Evolutionary conservation across 2,888 invertebrate genomes (phyloP), one percentile per base, ranked within the genome.

Genomic region (Bellardia pandia): DNA sequence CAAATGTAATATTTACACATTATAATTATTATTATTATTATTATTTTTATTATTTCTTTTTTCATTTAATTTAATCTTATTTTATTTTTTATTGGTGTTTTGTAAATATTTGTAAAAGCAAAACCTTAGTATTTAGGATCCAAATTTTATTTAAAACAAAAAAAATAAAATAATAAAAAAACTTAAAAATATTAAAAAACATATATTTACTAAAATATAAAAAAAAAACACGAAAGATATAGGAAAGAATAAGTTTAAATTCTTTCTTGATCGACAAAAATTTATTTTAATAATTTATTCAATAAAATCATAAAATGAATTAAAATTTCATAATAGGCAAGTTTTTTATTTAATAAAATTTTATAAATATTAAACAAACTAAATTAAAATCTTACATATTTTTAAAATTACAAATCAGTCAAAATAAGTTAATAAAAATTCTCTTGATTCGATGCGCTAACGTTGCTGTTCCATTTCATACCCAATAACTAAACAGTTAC

Each of bases 61-160:
- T 74, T 75, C 30, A 30, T 76, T 77, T 77, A n/a, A 45, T 68
- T 90, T 90, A 11, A 62, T 33, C 37, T 37, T 37, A 37, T 82
- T 58, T 75, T 37, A 60, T 58, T 75, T 75, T 76, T 66, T 58
- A 60, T 83, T 90, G 89, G 90, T 90, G 91, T 92, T 90, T 90
- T 91, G 92, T 93, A 93, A 91, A 93, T 93, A 93, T 91, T 90
- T 90, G 89, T 90, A 90, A 85, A 90, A 90, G 89, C 88, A 90
- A 89, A 88, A 86, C 88, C 86, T 88, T 90, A 84, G 88, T 66
- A 72, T 89, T 88, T 90, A 90, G 89, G 89, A 88, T 80, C 56
- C 78, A 86, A 75, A 78, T 88, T 89, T 82, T 85, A 80, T 87
- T 88, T 76, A 81, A 74, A 86, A 53, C 16, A 51, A 71, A 74